Evolutionary conservation across 2,888 invertebrate genomes (phyloP), one percentile per base, ranked within the genome.

Genomic region (Linyphia triangularis): DNA sequence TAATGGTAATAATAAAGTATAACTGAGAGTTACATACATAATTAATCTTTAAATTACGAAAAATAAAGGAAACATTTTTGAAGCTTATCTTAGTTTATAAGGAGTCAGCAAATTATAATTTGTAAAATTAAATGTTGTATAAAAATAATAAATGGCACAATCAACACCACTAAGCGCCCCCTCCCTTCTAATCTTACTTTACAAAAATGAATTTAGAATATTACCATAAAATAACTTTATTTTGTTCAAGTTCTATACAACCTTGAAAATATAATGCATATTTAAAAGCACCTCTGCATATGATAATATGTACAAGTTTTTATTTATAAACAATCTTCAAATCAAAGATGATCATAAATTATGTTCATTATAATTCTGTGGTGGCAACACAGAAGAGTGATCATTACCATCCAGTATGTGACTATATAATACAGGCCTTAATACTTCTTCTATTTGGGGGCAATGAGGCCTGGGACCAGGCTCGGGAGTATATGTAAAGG

Each of bases 401-500:
- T 78, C 83, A 61, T 79, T 72, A 51, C 61, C 51, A 19, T 88
- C 88, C 30, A 30, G 61, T 26, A 88, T 61, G 33, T 88, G 83
- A 61, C 30, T 91, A 40, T 84, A 84, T 16, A 89, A 63, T 37
- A 65, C 28, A 33, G 82, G 85, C 51, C 91, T 88, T 19, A 91
- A 57, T 37, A 91, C 91, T 24, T 91, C 91, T 70, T 91, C 91
- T 63, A 97, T 96, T 26, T 96, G 96, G 10, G 96, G 94, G 92
- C 97, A 97, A 91, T 96, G 96, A 0, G 97, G 96, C 91, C 97
- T 94, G 0, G 97, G 97, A 43, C 98, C 98, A 0, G 98, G 98
- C 93, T 99, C 98, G 0, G 99, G 99, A 0, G 99, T 99, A 93
- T 99, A 99, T 16, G 98, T 99, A 93, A 99, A 99, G 19, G 98